phyloP scores from a whole-genome alignment of 1,140 invertebrate species.

The Papilio glaucus region DNA sequence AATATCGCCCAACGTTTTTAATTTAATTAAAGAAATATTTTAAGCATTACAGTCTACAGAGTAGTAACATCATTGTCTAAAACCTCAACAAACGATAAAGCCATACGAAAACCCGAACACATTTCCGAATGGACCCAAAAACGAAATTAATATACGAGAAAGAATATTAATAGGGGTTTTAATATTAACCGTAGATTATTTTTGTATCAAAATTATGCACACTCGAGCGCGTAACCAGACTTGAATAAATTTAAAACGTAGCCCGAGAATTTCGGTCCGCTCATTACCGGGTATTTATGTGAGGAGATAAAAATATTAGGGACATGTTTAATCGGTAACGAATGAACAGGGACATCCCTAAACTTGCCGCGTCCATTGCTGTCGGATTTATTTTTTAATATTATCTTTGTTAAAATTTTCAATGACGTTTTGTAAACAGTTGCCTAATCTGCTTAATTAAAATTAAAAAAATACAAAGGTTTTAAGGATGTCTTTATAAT shows the following conservation, averaged over 20 bases:
- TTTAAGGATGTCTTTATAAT: no score
- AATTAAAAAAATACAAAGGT: background rate
- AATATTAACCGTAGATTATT: conserved; percentile 73
- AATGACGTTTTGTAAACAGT: background rate
- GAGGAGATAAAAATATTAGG: conserved; percentile 82
- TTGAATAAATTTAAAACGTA: conserved; percentile 77
- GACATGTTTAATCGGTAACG: conserved; percentile 80
- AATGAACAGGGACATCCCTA: conserved; percentile 62
- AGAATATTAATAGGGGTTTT: conserved; percentile 66
- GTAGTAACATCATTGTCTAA: conserved; percentile 30
- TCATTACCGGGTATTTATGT: conserved; percentile 82
- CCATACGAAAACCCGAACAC: conserved; percentile 29
- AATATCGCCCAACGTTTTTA: background rate
- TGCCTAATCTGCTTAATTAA: background rate
- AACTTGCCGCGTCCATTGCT: conserved; percentile 45
- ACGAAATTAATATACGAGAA: conserved; percentile 48
- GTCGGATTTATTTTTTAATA: conserved; percentile 51
- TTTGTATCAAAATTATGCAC: conserved; percentile 82
- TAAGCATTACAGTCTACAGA: background rate
- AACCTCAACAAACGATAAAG: conserved; percentile 37
- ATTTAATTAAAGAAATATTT: background rate
- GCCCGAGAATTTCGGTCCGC: conserved; percentile 69
- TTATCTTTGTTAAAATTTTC: conserved; percentile 20
- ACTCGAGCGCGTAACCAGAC: conserved; percentile 70
- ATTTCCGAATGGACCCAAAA: conserved; percentile 38